Evolutionary conservation across 2,113 vertebrate species (phyloP), one percentile per base, ranked within the genome.

Genomic region (Phocoena sinus): DNA sequence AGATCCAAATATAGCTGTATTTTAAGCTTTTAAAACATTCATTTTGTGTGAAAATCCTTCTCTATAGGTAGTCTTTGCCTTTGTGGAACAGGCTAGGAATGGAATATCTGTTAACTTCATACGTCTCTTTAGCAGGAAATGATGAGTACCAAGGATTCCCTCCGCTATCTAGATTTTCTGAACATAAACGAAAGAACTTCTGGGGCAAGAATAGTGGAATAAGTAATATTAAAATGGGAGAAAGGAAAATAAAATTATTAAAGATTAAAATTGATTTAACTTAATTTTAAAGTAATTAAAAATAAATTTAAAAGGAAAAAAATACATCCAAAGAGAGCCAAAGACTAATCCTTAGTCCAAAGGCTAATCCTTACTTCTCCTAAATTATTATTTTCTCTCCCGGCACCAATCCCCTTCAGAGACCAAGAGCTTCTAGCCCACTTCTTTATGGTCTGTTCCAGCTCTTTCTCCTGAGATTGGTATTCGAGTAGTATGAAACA

Each of bases 1-100:
- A 44, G 47, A 89, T 92, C 96, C 90, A 96, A 96, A 98, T 88
- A 96, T 81, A 97, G 94, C 92, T 87, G 44, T 47, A 62, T 92
- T 93, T 95, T 92, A 92, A 96, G 83, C 94, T 90, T 97, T 94
- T 95, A 58, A 92, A 88, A 92, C 84, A 82, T 94, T 94, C 70
- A n/a, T 65, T 96, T 96, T 88, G 79, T 91, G 79, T 90, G 90
- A 96, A 97, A 98, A 95, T 96, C 56, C 56, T 85, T 86, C 85
- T 82, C 83, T 92, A n/a, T 53, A 95, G 89, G 94, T 68, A 73
- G 15, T 74, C 85, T 56, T 26, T 44, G 65, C 68, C 62, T 97
- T 87, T 10, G 79, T 80, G 67, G 92, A 93, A 93, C 60, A 65
- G 60, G 53, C 58, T 70, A 80, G 53, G 79, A 84, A 74, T 44